Evolutionary conservation across 1,140 invertebrate species (phyloP).

Genomic region (Bombus polaris): DNA sequence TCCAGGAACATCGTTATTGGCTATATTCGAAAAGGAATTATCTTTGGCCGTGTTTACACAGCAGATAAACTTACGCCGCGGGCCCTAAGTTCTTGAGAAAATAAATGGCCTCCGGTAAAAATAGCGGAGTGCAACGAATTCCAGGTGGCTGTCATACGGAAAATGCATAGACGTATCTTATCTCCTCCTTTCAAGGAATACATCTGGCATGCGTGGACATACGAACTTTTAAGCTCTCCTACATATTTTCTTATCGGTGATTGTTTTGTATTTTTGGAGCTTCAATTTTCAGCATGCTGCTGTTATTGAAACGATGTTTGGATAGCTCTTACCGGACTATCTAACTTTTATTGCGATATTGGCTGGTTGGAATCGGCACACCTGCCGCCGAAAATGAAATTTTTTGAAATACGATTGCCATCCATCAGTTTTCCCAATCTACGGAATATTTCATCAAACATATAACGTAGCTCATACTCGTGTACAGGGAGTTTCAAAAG

Average conservation of each 20-base stretch:
- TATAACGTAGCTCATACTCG: neutral
- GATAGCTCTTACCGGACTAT: conserved; percentile 19
- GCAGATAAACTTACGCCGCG: conserved; percentile 18
- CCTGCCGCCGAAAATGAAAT: conserved; percentile 6
- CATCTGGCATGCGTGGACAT: neutral
- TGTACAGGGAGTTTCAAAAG: neutral
- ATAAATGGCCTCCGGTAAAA: conserved; percentile 53
- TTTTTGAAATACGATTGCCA: neutral
- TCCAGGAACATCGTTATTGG: neutral
- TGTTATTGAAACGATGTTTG: conserved; percentile 15
- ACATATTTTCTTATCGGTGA: neutral
- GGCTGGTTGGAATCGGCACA: neutral
- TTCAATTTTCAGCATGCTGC: neutral
- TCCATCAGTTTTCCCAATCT: neutral
- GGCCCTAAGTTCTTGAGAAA: conserved; percentile 49
- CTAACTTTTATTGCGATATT: conserved; percentile 26
- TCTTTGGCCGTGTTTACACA: conserved; percentile 15
- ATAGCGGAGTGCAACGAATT: conserved; percentile 35
- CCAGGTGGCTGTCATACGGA: conserved; percentile 42
- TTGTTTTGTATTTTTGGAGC: conserved; percentile 20
- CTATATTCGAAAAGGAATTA: conserved; percentile 44
- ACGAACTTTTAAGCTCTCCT: neutral
- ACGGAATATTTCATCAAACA: neutral
- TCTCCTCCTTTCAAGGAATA: neutral
- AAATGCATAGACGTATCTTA: conserved; percentile 29